Conservation (phyloP, 2,797 vertebrate genomes). For the Macrochelys suwanniensis region DNA sequence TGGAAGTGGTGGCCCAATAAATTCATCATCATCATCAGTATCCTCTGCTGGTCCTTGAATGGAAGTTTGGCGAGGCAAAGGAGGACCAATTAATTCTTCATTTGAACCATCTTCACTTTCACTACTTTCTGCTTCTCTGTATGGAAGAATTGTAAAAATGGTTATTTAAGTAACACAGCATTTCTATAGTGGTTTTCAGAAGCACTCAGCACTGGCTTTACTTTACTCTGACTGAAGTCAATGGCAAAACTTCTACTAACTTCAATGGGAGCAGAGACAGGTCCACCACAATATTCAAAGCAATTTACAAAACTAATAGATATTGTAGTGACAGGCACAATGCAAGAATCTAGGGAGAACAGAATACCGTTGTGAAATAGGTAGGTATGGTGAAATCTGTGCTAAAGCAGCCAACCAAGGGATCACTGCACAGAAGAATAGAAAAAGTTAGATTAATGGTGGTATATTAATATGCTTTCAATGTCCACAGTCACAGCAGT, state of each 20-base stretch:
- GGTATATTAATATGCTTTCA: neutral
- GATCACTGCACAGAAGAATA: neutral
- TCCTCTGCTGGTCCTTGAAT: conserved; percentile 45
- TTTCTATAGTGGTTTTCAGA: neutral
- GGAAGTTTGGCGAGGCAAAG: conserved; percentile 73
- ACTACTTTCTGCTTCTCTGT: conserved; percentile 61
- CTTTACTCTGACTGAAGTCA: neutral
- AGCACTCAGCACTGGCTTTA: accelerated
- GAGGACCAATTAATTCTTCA: conserved; percentile 86
- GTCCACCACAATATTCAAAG: neutral
- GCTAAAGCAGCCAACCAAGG: neutral
- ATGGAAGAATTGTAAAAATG: neutral
- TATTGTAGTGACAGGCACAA: neutral
- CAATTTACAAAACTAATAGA: neutral
- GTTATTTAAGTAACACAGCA: neutral
- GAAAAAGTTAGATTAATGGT: neutral
- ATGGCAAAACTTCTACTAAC: accelerated
- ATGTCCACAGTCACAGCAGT: neutral
- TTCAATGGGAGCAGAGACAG: neutral
- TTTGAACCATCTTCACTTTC: conserved; percentile 83
- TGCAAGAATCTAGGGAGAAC: neutral
- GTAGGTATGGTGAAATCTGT: neutral
- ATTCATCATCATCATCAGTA: conserved; percentile 76
- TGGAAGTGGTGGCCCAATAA: conserved; percentile 87
- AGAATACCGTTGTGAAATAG: neutral